Evolutionary conservation across 2,113 vertebrate species (phyloP).

Genomic region (Heterochromis multidens): DNA sequence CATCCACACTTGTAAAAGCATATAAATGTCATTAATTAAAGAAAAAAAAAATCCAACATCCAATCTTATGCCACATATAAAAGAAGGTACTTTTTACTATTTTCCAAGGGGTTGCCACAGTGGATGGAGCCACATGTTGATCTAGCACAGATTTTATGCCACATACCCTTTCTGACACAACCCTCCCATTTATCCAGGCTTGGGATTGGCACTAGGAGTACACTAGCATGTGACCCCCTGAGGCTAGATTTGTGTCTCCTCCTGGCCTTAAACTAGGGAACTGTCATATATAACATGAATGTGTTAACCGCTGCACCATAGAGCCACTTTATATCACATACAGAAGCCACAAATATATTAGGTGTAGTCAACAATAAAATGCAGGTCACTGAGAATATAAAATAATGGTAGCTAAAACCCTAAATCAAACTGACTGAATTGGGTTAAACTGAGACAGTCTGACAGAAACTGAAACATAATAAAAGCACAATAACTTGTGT

Average conservation of each 20-base stretch:
- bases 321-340: not conserved
- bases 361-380: not conserved
- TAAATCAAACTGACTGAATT: not conserved
- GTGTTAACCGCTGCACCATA: not conserved
- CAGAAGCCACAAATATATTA: not conserved
- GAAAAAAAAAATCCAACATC: not conserved
- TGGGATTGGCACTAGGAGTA: not conserved
- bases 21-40: not conserved
- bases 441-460: not conserved
- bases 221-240: not conserved
- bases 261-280: not conserved
- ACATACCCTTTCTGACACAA: not conserved
- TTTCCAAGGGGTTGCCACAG: not conserved
- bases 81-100: not conserved
- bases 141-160: not conserved
- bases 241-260: not conserved
- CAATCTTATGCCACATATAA: accelerated
- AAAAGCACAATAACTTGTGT: not conserved
- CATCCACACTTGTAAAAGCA: not conserved
- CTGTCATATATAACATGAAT: accelerated
- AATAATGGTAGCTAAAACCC: not conserved
- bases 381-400: not conserved
- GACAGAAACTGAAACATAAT: not conserved
- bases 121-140: not conserved
- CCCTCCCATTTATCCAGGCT: not conserved